phyloP scores from a whole-genome alignment of 1,140 invertebrate species.

The Zaprionus africanus region DNA sequence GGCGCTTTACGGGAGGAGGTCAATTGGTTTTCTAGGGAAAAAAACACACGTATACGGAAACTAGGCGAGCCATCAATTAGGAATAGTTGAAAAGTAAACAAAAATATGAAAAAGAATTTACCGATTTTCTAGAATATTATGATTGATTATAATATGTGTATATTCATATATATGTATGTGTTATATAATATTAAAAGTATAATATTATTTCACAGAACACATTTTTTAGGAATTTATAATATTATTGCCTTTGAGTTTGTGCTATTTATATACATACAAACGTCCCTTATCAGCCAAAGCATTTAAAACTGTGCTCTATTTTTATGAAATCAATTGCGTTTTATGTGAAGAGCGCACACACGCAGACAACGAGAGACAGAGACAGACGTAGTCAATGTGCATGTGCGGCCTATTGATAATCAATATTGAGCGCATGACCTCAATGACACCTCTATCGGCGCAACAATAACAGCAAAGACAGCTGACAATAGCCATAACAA shows the following conservation, averaged over 20 bases:
- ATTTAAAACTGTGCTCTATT: constrained; percentile 17
- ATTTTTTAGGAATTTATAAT: not conserved
- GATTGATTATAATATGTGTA: not conserved
- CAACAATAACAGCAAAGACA: constrained; percentile 19
- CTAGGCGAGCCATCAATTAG: not conserved
- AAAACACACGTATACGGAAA: not conserved
- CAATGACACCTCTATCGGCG: constrained; percentile 34
- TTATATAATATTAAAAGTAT: too few species aligned
- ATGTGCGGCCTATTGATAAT: constrained; percentile 39
- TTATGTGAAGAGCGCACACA: not conserved
- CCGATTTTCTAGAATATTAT: not conserved
- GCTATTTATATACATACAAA: constrained; percentile 12
- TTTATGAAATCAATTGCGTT: constrained; percentile 19
- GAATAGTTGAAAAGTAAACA: not conserved
- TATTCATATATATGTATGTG: not conserved
- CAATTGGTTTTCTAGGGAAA: not conserved
- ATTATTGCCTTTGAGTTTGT: not conserved
- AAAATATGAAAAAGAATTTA: not conserved
- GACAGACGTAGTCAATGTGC: not conserved
- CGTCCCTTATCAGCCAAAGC: constrained; percentile 21
- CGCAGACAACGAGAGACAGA: not conserved
- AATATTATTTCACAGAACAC: too few species aligned
- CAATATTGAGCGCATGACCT: constrained; percentile 56
- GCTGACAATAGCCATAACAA: constrained; percentile 9
- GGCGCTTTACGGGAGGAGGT: constrained; percentile 22